phyloP scores from a whole-genome alignment of 2,797 vertebrate genomes.

The Lagorchestes hirsutus region DNA sequence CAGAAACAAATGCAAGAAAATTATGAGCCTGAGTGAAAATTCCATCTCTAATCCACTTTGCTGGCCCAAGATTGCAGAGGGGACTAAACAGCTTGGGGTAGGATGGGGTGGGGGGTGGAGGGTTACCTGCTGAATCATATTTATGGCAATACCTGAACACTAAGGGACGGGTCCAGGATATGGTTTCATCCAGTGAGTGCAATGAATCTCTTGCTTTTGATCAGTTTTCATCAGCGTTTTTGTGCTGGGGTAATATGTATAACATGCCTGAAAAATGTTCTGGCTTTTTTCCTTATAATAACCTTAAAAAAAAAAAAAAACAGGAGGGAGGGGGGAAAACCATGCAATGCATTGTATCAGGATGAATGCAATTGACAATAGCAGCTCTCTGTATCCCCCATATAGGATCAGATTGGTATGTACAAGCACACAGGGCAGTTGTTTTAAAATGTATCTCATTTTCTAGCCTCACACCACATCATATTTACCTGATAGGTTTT shows the following conservation, averaged over 20 bases:
- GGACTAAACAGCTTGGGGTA: slow-evolving; percentile 51
- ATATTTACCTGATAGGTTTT: slow-evolving; percentile 75
- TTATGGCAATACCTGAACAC: slow-evolving; percentile 42
- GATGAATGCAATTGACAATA: slow-evolving; percentile 36
- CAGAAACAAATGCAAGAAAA: slow-evolving; percentile 54
- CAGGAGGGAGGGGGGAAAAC: accelerated
- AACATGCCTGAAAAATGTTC: slow-evolving; percentile 61
- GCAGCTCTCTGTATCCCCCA: background rate
- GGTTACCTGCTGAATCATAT: slow-evolving; percentile 66
- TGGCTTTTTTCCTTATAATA: slow-evolving; percentile 14
- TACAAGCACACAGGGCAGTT: slow-evolving; percentile 73
- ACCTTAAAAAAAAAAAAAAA: slow-evolving; percentile 17
- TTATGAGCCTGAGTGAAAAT: slow-evolving; percentile 40
- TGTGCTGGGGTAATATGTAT: background rate
- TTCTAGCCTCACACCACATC: slow-evolving; percentile 63
- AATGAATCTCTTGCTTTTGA: slow-evolving; percentile 52
- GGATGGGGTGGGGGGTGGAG: slow-evolving; percentile 66
- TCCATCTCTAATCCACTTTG: slow-evolving; percentile 57
- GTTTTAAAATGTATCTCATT: slow-evolving; percentile 72
- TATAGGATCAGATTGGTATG: slow-evolving; percentile 33
- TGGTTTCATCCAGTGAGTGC: slow-evolving; percentile 26
- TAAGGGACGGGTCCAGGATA: background rate
- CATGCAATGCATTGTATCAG: background rate
- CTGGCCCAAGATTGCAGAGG: slow-evolving; percentile 53
- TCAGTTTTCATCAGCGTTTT: slow-evolving; percentile 34